Evolutionary conservation across 2,888 invertebrate genomes (phyloP), one percentile per base, ranked within the genome.

Genomic region (Pteria penguin): DNA sequence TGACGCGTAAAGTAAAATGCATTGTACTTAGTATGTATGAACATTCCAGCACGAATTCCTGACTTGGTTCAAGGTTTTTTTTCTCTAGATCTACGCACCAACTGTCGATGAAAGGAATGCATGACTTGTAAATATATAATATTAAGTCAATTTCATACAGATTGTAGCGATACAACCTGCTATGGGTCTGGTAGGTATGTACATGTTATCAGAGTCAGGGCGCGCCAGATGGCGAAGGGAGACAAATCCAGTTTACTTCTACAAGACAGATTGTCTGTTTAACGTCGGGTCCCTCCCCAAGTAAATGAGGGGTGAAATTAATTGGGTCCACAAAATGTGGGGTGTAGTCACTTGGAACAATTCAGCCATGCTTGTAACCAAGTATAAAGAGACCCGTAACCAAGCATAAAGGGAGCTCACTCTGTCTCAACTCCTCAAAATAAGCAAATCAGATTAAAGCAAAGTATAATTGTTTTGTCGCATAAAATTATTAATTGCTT

Each of bases 291-390:
- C 67, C 76, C 71, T 54, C 76, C 76, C 76, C 31, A 63, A 71
- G 31, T 67, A 60, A 76, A 72, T 72, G 71, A 76, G 31, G 70
- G 71, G 67, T 66, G 66, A 76, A 76, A 76, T 76, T 72, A 72
- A 76, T 76, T 71, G 76, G 72, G 66, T 36, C 62, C 63, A 67
- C 71, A 65, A 60, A 76, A 67, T 32, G 31, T n/a, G 29, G 27
- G 36, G 61, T n/a, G n/a, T 36, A 62, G 63, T 72, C 63, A 72
- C 32, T 33, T 36, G 63, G 24, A 72, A 72, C 29, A 33, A 61
- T 45, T 60, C 36, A 65, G 55, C 57, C 55, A 72, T 33, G 33
- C 63, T 31, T 65, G 57, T 36, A 55, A 72, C 36, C 33, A 27
- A 55, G 29, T 32, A 57, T n/a, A 33, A 76, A 57, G 67, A 57